These are phyloP conservation scores for Enteromius treurensis DNA, from an alignment of 2,797 vertebrate species.

Conservation along the genomic window DNA sequence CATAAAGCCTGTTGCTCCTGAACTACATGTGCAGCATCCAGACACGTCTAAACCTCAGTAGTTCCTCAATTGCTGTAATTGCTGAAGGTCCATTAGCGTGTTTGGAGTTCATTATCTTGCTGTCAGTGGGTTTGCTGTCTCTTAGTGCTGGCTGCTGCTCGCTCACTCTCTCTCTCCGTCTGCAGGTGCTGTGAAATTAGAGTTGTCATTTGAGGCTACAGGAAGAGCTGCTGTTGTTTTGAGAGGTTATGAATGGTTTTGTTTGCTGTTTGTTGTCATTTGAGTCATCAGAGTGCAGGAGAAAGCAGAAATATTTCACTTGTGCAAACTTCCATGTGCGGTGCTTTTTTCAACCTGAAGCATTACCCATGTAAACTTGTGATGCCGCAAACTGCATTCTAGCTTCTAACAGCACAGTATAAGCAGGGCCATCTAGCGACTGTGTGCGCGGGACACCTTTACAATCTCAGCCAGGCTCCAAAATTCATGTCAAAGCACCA, in stretches of 20 bases:
- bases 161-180: slow-evolving; percentile 3
- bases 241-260: slow-evolving; percentile 22
- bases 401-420: not conserved
- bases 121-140: slow-evolving; percentile 24
- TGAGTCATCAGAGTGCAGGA: slow-evolving; percentile 20
- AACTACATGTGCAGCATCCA: not conserved
- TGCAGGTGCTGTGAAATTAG: slow-evolving; percentile 15
- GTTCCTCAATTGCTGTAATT: slow-evolving; percentile 49
- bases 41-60: slow-evolving; percentile 37
- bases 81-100: slow-evolving; percentile 30
- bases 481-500: not conserved
- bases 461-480: not conserved
- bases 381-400: not conserved
- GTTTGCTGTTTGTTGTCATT: slow-evolving; percentile 13
- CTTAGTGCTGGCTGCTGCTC: slow-evolving; percentile 11
- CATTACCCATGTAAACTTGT: not conserved
- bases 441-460: not conserved
- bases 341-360: not conserved
- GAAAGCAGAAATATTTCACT: not conserved
- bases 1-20: not conserved
- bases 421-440: not conserved
- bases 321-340: slow-evolving; percentile 32
- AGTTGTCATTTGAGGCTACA: not conserved
- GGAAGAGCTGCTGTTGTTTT: not conserved
- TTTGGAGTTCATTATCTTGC: slow-evolving; percentile 30